These are phyloP conservation scores for Porites lobata DNA, from an alignment of 92 coral and sea anemone species.

Conservation along the genomic window DNA sequence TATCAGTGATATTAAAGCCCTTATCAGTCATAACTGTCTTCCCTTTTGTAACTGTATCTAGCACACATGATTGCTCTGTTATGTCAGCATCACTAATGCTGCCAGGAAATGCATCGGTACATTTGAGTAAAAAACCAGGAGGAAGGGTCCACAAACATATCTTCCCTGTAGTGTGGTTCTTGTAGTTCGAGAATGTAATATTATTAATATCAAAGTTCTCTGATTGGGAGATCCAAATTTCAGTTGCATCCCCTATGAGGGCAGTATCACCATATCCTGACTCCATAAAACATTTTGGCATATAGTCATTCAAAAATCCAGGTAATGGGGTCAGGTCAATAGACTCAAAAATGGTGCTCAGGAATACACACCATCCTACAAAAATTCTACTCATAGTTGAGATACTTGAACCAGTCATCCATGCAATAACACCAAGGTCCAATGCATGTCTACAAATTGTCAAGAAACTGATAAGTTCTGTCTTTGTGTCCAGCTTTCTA, in stretches of 20 bases:
- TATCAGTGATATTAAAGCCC: conserved; percentile 48
- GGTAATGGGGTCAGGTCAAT: conserved; percentile 39
- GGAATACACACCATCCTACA: conserved; percentile 28
- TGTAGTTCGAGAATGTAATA: not conserved
- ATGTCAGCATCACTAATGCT: conserved; percentile 37
- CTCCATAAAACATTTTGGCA: not conserved
- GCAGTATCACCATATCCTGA: not conserved
- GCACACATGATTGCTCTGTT: conserved; percentile 41
- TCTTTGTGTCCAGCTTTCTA: conserved; percentile 13
- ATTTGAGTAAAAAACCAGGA: not conserved
- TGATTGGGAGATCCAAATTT: not conserved
- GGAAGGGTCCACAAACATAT: not conserved
- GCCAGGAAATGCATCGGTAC: conserved; percentile 34
- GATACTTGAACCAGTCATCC: conserved; percentile 38
- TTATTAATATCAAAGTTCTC: not conserved
- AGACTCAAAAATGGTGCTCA: conserved; percentile 23
- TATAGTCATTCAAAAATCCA: conserved; percentile 13
- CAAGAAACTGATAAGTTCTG: conserved; percentile 19
- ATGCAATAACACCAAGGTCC: conserved; percentile 1
- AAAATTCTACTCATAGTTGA: conserved; percentile 20
- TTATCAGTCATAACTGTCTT: conserved; percentile 48
- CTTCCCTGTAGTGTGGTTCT: not conserved
- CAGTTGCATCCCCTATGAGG: not conserved
- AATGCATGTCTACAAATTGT: conserved; percentile 36
- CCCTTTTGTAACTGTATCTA: conserved; percentile 26